A percentile compares a stretch with the other conserved stretches of the same genome.
Conservation (phyloP, 2,888 invertebrate genomes). For the Drosophila pullipes region DNA sequence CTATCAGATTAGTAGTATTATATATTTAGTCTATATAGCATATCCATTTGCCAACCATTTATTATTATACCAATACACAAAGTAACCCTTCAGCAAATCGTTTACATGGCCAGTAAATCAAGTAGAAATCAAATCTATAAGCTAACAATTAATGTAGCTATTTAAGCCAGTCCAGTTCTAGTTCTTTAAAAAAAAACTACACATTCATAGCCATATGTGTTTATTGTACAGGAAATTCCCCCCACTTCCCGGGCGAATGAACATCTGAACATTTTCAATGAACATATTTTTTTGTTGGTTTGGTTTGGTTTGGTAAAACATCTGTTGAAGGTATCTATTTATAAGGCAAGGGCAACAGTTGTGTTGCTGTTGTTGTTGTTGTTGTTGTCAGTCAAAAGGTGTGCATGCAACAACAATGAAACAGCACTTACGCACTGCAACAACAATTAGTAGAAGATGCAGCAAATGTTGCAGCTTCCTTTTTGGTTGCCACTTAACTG, state of each 20-base stretch:
- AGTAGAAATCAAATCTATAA: not conserved
- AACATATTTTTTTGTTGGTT: constrained; percentile 4
- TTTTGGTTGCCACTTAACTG: constrained; percentile 80
- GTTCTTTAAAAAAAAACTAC: not conserved
- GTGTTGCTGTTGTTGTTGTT: constrained; percentile 18
- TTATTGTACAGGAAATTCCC: constrained; percentile 15
- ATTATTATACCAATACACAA: not conserved
- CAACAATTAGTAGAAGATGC: constrained; percentile 27
- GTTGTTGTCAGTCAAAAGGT: constrained; percentile 63
- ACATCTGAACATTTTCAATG: constrained; percentile 27
- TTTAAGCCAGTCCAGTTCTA: not conserved
- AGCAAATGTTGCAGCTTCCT: constrained; percentile 79
- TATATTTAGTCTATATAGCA: not conserved
- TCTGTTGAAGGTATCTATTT: constrained; percentile 48
- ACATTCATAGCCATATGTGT: not conserved
- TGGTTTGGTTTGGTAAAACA: constrained; percentile 28
- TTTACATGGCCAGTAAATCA: no score
- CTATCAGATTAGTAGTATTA: not conserved
- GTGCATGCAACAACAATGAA: constrained; percentile 70
- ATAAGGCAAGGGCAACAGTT: constrained; percentile 33
- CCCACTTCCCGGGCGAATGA: not conserved
- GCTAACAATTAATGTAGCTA: not conserved
- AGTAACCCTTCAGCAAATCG: not conserved
- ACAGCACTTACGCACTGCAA: constrained; percentile 70
- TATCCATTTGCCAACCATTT: not conserved